Base-by-base conservation (phyloP, 1,140 invertebrate genomes). In the Drosophila leontia region DNA sequence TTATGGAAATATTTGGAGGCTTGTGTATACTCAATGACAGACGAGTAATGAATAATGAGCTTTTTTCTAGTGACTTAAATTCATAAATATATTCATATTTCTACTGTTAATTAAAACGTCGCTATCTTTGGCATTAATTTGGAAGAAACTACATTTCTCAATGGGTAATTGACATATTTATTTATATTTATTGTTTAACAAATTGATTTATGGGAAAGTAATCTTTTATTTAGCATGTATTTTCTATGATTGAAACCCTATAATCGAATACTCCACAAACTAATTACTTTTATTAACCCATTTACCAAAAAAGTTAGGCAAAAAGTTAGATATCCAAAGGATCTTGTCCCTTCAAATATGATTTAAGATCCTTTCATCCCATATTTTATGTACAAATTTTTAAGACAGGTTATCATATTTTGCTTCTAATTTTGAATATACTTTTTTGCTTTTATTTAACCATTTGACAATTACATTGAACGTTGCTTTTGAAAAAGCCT, bases 391-490 rank as follows among this genome's bases (percentile, higher is more conserved):
- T 19, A 19, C 2, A 12, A 12, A 44, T 17, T 44, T 17, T 9
- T 1, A 23, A 45, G 19, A 45, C 7, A 12, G 12, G 17, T 13
- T 11, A 11, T 12, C 23, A 23, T 11, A 1, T 42, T 42, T 42
- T n/a, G 7, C 8, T 3, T n/a, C n/a, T n/a, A 7, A 17, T 1
- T 12, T 1, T 9, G 23, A 23, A 17, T 44, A 13, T 47, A 3
- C 6, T 12, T 23, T 8, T 42, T 7, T 23, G 9, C 23, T 35
- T 23, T 26, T 47, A 7, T 26, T n/a, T 35, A 53, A 76, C 48
- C 63, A 76, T 45, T 55, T 45, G 53, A 37, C 55, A 45, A 48
- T 35, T 41, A 39, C 41, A 41, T 26, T 23, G 35, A 15, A n/a
- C 5, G 3, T 3, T 11, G n/a, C 1, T 32, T 2, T 3, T 32